Conservation (phyloP, 2,888 invertebrate genomes). For the Tenthredo mesomela region DNA sequence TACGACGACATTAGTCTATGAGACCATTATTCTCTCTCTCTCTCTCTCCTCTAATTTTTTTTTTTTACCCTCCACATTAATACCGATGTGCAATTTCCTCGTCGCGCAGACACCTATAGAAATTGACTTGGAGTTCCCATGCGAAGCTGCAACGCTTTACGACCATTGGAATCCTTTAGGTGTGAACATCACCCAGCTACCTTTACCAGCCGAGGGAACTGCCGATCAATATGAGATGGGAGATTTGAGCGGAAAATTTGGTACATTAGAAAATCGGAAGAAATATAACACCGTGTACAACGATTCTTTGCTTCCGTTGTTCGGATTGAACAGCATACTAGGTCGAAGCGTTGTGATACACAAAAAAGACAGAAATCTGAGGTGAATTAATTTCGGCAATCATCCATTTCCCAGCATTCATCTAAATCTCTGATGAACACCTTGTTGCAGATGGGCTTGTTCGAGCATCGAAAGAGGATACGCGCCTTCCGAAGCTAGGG, state of each 20-base stretch:
- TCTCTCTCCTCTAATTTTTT: neutral
- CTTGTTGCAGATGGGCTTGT: constrained; percentile 88
- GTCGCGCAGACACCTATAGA: constrained; percentile 91
- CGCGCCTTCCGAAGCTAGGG: constrained; percentile 91
- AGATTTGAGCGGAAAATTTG: constrained; percentile 92
- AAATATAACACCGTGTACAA: constrained; percentile 83
- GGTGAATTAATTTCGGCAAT: constrained; percentile 63
- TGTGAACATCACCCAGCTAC: constrained; percentile 83
- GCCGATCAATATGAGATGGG: constrained; percentile 93
- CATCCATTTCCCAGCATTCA: neutral
- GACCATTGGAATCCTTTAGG: constrained; percentile 93
- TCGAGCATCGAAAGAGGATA: constrained; percentile 92
- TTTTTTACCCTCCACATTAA: neutral
- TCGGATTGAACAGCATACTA: constrained; percentile 89
- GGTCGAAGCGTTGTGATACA: constrained; percentile 94
- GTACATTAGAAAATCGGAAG: constrained; percentile 84
- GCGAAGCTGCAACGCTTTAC: constrained; percentile 89
- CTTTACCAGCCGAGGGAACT: constrained; percentile 84
- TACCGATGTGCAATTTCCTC: neutral
- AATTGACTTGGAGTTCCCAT: constrained; percentile 91
- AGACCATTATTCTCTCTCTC: no score
- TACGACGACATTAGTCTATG: constrained; percentile 34
- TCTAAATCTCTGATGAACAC: constrained; percentile 9
- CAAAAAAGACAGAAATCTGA: constrained; percentile 80
- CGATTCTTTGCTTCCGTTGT: constrained; percentile 90